Evolutionary conservation across 2,113 vertebrate species (phyloP).

Genomic region (Pipra filicauda): DNA sequence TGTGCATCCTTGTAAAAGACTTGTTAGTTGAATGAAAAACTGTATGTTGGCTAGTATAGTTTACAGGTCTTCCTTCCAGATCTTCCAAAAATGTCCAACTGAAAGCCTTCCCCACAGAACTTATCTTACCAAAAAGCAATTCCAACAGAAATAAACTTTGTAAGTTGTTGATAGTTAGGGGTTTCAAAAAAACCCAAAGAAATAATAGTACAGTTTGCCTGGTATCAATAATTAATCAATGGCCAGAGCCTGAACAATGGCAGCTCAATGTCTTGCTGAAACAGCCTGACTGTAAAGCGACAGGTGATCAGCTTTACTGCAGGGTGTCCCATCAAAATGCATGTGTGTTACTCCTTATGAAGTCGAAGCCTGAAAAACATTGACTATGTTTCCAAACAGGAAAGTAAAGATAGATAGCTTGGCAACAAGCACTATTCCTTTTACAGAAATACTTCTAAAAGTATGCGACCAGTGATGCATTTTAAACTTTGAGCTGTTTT

Average conservation of each 20-base stretch:
- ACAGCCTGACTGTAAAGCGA: background rate
- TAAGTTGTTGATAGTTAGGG: background rate
- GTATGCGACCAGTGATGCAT: background rate
- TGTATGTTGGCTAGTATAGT: fast-evolving
- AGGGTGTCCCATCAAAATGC: background rate
- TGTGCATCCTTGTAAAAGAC: background rate
- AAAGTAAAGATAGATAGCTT: background rate
- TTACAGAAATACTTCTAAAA: background rate
- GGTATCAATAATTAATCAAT: fast-evolving
- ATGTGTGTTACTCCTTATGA: background rate
- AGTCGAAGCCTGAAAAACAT: background rate
- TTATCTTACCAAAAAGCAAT: background rate
- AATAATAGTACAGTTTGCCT: background rate
- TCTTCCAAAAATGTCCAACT: background rate
- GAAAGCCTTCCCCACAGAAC: background rate
- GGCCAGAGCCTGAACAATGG: fast-evolving
- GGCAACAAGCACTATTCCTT: background rate
- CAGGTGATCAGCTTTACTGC: fast-evolving
- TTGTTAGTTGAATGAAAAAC: background rate
- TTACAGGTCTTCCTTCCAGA: background rate
- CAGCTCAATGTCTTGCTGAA: fast-evolving
- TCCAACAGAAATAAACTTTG: background rate
- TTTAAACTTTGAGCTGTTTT: background rate
- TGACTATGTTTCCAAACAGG: background rate
- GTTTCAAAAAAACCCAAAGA: background rate